Evolutionary conservation across 2,888 invertebrate species (phyloP).

Genomic region (Mythimna loreyi): DNA sequence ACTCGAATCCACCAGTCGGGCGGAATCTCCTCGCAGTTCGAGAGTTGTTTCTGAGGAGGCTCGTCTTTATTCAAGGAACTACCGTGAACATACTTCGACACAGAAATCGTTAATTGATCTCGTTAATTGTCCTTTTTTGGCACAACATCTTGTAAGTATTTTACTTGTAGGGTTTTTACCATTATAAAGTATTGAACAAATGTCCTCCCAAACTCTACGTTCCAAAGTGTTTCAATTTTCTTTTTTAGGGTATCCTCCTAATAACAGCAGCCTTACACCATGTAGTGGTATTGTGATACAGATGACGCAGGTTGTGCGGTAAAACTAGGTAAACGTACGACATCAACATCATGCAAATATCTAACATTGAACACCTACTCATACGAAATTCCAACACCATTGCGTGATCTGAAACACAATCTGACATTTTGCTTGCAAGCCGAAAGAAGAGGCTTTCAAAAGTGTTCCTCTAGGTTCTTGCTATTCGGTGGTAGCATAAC

Average conservation of each 20-base stretch:
- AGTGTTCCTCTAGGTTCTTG: conserved; percentile 65
- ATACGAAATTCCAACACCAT: conserved; percentile 58
- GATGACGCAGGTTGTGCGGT: conserved; percentile 1
- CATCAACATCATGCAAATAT: conserved; percentile 38
- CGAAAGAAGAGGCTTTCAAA: conserved; percentile 67
- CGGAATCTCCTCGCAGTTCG: conserved; percentile 76
- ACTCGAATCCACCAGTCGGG: conserved; percentile 74
- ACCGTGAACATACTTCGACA: conserved; percentile 81
- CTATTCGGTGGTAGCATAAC: conserved; percentile 77
- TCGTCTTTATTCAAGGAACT: conserved; percentile 84
- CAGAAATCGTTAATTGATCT: conserved; percentile 78
- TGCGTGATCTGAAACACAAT: conserved; percentile 54
- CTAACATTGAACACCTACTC: conserved; percentile 33
- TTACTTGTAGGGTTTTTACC: conserved; percentile 62
- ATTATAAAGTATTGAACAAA: conserved; percentile 53
- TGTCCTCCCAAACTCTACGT: conserved; percentile 48
- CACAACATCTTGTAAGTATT: conserved; percentile 66
- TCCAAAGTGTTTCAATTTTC: conserved; percentile 8
- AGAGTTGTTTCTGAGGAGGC: conserved; percentile 76
- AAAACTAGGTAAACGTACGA: conserved; percentile 23
- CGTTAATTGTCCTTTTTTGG: conserved; percentile 77
- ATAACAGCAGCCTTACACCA: background rate
- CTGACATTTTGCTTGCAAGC: conserved; percentile 48
- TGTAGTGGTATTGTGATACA: background rate
- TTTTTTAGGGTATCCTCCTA: background rate